Evolutionary conservation across 2,113 vertebrate genomes (phyloP).

Genomic region (Nicator chloris): DNA sequence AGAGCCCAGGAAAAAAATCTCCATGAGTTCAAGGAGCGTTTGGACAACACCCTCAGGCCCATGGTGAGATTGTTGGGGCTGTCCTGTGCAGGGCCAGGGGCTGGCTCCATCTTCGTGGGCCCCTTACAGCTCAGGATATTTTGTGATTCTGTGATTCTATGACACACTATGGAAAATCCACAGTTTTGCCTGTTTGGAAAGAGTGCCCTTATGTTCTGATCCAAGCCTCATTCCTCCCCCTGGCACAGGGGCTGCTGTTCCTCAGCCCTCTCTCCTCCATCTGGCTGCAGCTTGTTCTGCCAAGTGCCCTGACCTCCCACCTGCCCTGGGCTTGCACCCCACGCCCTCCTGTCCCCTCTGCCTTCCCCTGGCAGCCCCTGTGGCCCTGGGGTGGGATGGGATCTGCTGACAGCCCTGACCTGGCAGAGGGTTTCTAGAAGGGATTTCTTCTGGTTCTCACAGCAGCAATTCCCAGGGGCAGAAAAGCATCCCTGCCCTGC

Average conservation of each 20-base stretch:
- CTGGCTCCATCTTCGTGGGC: accelerated
- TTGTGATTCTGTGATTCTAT: background rate
- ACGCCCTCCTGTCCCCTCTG: background rate
- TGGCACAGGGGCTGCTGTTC: background rate
- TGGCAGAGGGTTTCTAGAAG: background rate
- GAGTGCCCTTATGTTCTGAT: background rate
- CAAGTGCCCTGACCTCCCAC: background rate
- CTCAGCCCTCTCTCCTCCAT: accelerated
- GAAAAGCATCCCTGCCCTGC: background rate
- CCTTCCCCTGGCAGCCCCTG: background rate
- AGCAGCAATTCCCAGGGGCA: background rate
- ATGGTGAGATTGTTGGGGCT: background rate
- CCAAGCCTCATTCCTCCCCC: background rate
- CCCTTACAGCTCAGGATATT: background rate
- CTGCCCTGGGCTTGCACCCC: background rate
- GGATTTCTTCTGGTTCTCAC: background rate
- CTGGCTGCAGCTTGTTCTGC: background rate
- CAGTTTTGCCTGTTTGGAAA: background rate
- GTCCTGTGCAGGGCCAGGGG: background rate
- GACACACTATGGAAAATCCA: background rate
- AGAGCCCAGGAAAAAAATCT: background rate
- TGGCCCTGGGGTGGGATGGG: background rate
- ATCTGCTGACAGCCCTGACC: background rate
- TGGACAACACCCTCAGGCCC: background rate
- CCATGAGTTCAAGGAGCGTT: accelerated